Evolutionary conservation across 30 jellyfish, hydroid and myxozoan species (phyloP).

Genomic region (Catostylus mosaicus): DNA sequence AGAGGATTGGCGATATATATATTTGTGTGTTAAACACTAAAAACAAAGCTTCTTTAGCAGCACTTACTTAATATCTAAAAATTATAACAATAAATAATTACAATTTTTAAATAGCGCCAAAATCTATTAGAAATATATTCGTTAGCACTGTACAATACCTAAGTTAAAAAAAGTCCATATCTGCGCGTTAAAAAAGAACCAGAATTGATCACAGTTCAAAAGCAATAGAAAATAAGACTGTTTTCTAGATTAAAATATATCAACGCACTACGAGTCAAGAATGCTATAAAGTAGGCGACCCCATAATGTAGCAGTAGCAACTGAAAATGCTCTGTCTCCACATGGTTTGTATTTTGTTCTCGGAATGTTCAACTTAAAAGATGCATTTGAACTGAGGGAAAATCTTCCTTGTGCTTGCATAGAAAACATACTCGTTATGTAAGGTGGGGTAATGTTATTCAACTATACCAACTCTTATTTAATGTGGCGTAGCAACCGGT

Average conservation of each 20-base stretch:
- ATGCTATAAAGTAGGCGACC: conserved; percentile 4
- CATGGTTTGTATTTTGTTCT: conserved; percentile 9
- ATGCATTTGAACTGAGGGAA: conserved; percentile 14
- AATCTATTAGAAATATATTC: not conserved
- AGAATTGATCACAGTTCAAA: not conserved
- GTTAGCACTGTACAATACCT: not conserved
- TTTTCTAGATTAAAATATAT: conserved; percentile 17
- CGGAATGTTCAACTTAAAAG: conserved; percentile 12
- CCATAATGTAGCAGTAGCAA: conserved; percentile 50
- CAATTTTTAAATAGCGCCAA: not conserved
- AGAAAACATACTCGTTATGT: conserved; percentile 16
- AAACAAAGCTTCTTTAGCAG: too few species aligned
- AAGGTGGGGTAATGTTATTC: conserved; percentile 18
- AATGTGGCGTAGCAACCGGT: too few species aligned
- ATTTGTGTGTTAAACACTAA: too few species aligned
- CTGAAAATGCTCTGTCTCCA: conserved; percentile 38
- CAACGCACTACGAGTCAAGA: conserved; percentile 30
- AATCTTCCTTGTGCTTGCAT: conserved; percentile 14
- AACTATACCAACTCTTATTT: too few species aligned
- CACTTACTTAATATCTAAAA: too few species aligned
- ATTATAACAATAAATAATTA: too few species aligned
- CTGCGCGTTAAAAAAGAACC: not conserved
- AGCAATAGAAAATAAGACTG: not conserved
- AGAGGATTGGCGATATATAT: too few species aligned
- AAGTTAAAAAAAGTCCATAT: not conserved